A percentile compares a stretch with the other conserved stretches of the same genome.
phyloP scores from a whole-genome alignment of 2,113 vertebrate species.

The Tychaedon coryphoeus region DNA sequence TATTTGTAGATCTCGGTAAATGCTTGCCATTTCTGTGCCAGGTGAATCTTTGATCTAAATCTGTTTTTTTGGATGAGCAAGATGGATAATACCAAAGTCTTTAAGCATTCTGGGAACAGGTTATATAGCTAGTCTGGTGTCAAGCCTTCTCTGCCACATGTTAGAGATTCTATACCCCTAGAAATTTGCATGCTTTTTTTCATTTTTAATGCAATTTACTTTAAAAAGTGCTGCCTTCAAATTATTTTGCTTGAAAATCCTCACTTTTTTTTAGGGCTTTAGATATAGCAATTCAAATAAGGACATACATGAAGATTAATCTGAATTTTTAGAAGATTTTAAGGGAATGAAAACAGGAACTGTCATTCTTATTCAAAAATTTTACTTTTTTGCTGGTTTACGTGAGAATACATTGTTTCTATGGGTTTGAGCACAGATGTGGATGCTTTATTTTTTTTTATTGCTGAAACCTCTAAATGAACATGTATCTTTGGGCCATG shows the following conservation, averaged over 20 bases:
- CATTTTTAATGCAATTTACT: neutral
- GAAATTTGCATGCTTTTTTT: neutral
- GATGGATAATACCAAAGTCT: neutral
- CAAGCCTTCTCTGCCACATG: neutral
- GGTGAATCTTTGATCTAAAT: neutral
- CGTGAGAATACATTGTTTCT: neutral
- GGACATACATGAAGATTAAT: neutral
- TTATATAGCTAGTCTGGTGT: neutral
- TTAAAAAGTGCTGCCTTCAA: neutral
- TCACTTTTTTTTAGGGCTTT: neutral
- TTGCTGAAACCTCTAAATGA: neutral
- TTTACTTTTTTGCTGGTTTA: neutral
- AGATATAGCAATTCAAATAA: neutral
- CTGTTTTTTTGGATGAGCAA: neutral
- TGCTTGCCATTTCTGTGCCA: neutral
- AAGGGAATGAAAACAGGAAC: neutral
- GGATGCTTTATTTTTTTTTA: neutral
- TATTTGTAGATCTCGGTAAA: neutral
- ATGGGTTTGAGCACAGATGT: neutral
- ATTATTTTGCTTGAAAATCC: neutral
- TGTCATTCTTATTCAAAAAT: neutral
- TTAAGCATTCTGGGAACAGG: neutral
- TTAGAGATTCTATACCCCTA: neutral
- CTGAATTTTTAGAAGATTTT: neutral
- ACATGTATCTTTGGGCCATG: neutral